Base-by-base conservation (phyloP, 2,797 vertebrate species). In the Syndactyla subalaris region DNA sequence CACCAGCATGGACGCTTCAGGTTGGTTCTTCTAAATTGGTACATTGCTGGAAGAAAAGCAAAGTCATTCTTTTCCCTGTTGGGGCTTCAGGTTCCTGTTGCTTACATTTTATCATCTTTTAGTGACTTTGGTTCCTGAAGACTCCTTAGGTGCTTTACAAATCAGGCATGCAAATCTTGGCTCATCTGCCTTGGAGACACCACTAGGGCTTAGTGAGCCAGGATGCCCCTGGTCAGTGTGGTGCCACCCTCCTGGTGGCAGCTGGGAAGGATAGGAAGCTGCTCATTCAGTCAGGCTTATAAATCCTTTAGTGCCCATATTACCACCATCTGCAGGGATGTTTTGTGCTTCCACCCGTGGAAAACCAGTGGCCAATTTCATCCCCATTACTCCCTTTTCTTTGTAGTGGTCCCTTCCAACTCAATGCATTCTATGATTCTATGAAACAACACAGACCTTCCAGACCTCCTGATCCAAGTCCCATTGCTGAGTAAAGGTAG, bases 41-140 rank as follows among this genome's bases (percentile, higher is more conserved):
- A 58, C 38, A 8, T 15, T 55, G 67, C 93, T 95, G 55, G 54
- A 88, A 90, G 76, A 73, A 90, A 93, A 90, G 67, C 38, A 91
- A 91, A 94, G 77, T 73, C 61, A 32, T 83, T 83, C 70, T 66
- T 92, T 48, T 49, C 83, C 32, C 48, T 74, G 71, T 34, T 6
- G 9, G 67, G 3, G 1, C 73, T 86, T 45, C 67, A 54, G 74
- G 59, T 74, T 84, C 74, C 59, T 34, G 49, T 39, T 0, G 26
- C 67, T 74, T 82, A 39, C 3, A 71, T 82, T 81, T 93, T 63
- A 75, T 77, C 38, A 43, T 41, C 59, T 52, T n/a, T 39, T 57
- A 73, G 89, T 70, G 79, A 55, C 85, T 96, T 92, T 84, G 45
- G 82, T 85, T 52, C 80, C 91, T 19, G 57, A 85, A 82, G 85